Percentiles rank a stretch among this genome's conserved stretches.
phyloP scores from a whole-genome alignment of 2,113 vertebrate species.

The Neogale vison region DNA sequence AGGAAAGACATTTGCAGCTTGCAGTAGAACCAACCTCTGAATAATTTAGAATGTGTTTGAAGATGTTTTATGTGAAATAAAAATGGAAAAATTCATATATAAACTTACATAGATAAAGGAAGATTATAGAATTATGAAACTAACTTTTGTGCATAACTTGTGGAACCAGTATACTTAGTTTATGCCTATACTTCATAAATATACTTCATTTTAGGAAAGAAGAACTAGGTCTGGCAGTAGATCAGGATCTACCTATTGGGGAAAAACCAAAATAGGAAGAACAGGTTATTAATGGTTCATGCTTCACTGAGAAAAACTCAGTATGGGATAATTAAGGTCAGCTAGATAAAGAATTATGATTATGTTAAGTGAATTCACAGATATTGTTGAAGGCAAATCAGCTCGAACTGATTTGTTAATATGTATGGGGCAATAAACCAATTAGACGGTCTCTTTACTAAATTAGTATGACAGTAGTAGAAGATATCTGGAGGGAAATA shows the following conservation, averaged over 20 bases:
- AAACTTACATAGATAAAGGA: not conserved
- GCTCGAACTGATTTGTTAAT: slow-evolving; percentile 54
- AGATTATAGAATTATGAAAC: not conserved
- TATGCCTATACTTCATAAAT: slow-evolving; percentile 35
- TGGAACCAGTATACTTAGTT: not conserved
- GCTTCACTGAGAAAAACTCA: slow-evolving; percentile 55
- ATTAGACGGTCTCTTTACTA: slow-evolving; percentile 27
- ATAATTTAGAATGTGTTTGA: slow-evolving; percentile 20
- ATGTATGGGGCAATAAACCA: slow-evolving; percentile 25
- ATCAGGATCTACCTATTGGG: slow-evolving; percentile 50
- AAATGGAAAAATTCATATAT: slow-evolving; percentile 38
- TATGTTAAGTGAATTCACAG: slow-evolving; percentile 60
- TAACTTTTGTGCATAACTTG: slow-evolving; percentile 13
- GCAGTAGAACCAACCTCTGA: not conserved
- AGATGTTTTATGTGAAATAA: slow-evolving; percentile 38
- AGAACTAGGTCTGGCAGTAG: slow-evolving; percentile 45
- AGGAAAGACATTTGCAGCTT: slow-evolving; percentile 42
- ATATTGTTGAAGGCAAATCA: slow-evolving; percentile 44
- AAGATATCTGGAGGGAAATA: slow-evolving; percentile 34
- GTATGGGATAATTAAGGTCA: slow-evolving; percentile 42
- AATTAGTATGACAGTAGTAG: slow-evolving; percentile 26
- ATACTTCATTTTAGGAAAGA: slow-evolving; percentile 50
- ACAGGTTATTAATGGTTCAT: slow-evolving; percentile 51
- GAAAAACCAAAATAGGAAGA: slow-evolving; percentile 62
- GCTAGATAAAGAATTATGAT: slow-evolving; percentile 50